Evolutionary conservation across 2,888 invertebrate species (phyloP).

Genomic region (Meandrusa payeni): DNA sequence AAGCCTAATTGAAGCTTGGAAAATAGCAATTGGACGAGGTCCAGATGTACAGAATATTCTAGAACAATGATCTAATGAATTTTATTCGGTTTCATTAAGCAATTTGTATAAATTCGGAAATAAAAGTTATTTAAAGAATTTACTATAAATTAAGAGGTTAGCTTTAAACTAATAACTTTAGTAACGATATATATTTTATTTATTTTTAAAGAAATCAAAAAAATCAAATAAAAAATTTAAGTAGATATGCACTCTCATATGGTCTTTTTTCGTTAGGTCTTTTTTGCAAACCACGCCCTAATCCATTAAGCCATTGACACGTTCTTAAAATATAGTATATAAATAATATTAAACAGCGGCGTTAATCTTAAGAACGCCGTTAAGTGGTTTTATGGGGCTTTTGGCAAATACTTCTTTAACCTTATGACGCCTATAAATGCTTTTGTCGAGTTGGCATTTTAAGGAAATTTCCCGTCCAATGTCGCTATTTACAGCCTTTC

Average conservation of each 20-base stretch:
- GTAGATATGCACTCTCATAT: no score
- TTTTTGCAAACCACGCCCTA: no score
- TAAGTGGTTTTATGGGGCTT: slow-evolving; percentile 67
- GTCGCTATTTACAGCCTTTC: slow-evolving; percentile 38
- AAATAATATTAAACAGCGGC: slow-evolving; percentile 24
- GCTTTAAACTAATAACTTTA: no score
- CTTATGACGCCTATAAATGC: slow-evolving; percentile 72
- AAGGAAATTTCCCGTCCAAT: slow-evolving; percentile 54
- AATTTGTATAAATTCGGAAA: no score
- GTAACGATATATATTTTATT: no score
- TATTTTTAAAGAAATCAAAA: no score
- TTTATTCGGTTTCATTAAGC: no score
- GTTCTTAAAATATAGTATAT: background rate
- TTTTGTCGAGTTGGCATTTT: slow-evolving; percentile 66
- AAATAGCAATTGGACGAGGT: slow-evolving; percentile 16
- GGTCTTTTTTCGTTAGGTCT: no score
- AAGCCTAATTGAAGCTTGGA: slow-evolving; percentile 7
- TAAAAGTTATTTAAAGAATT: no score
- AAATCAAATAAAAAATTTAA: no score
- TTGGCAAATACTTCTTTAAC: slow-evolving; percentile 59
- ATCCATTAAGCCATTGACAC: no score
- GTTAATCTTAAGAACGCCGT: slow-evolving; percentile 38
- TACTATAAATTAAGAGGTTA: no score
- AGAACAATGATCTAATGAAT: slow-evolving; percentile 12
- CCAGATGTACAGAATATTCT: slow-evolving; percentile 9